Conservation (phyloP, 2,797 vertebrate genomes). For the Calcarius lapponicus region DNA sequence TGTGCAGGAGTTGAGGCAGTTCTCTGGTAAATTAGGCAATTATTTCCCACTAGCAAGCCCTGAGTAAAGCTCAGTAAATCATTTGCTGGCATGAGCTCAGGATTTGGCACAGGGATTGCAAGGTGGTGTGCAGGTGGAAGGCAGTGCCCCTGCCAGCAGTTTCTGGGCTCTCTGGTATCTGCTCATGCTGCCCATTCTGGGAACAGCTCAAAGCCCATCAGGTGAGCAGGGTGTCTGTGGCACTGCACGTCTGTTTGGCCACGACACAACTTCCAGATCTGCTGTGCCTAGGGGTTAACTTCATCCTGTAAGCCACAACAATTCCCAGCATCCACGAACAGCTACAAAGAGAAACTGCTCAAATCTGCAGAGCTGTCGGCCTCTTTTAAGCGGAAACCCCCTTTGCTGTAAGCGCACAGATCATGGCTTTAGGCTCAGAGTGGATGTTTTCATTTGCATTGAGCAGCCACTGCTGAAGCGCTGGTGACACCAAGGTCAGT, state of each 20-base stretch:
- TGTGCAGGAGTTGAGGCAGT: neutral
- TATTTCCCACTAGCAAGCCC: neutral
- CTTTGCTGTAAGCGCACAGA: neutral
- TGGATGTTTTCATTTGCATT: neutral
- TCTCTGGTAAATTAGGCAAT: neutral
- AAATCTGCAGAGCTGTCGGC: neutral
- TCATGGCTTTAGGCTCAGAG: neutral
- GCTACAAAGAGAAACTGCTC: neutral
- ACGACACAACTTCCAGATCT: neutral
- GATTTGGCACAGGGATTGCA: neutral
- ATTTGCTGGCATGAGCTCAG: neutral
- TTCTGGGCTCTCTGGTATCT: neutral
- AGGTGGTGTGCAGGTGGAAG: neutral
- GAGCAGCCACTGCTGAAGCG: neutral
- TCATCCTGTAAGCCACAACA: neutral
- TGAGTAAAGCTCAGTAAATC: neutral
- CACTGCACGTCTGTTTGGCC: neutral
- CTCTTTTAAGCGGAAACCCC: neutral
- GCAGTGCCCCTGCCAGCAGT: neutral
- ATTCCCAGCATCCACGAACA: neutral
- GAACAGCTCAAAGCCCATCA: neutral
- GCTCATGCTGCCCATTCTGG: neutral
- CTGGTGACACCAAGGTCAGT: neutral
- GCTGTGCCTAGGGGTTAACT: neutral
- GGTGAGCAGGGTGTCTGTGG: neutral